Conservation (phyloP, 2,113 vertebrate genomes). For the Phrynosoma platyrhinos region DNA sequence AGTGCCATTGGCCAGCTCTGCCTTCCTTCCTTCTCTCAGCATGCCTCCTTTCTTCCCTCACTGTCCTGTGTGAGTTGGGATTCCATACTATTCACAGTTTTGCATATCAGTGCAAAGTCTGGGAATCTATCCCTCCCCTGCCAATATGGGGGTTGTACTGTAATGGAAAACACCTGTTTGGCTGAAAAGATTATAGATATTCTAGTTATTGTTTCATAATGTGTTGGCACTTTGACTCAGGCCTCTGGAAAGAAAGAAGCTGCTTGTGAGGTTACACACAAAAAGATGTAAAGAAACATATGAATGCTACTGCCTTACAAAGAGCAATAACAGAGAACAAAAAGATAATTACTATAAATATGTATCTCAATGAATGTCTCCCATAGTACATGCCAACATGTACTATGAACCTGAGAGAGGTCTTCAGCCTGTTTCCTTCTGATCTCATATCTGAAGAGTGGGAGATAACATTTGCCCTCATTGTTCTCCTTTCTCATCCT, state of each 20-base stretch:
- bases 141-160: no score
- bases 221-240: neutral
- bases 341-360: neutral
- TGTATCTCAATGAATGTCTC: neutral
- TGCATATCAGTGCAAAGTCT: no score
- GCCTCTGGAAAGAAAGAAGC: neutral
- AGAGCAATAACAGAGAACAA: no score
- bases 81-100: no score
- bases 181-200: neutral
- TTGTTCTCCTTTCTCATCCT: neutral
- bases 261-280: neutral
- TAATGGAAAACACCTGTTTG: neutral
- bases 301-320: neutral
- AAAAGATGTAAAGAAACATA: no score
- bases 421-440: neutral
- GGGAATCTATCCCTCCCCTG: no score
- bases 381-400: neutral
- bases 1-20: no score
- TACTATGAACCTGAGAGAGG: neutral
- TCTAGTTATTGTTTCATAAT: neutral
- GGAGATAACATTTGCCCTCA: neutral
- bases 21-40: no score
- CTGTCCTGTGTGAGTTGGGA: no score
- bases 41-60: no score
- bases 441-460: neutral